These are phyloP conservation scores for Beris morrisii DNA, from an alignment of 2,888 invertebrate genomes.

Conservation along the genomic window DNA sequence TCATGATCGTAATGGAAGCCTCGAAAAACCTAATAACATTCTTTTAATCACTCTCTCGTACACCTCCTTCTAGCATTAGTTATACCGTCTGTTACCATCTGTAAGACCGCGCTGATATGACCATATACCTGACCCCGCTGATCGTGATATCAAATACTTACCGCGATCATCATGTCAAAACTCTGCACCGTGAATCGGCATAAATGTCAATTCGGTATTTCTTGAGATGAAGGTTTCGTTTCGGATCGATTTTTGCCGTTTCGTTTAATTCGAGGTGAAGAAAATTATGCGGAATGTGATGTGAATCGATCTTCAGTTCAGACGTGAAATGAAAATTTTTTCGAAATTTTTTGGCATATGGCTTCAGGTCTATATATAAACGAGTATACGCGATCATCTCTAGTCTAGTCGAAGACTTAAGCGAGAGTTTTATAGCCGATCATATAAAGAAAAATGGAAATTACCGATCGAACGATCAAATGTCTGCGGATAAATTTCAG, in stretches of 20 bases:
- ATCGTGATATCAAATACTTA: slow-evolving; percentile 21
- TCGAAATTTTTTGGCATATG: slow-evolving; percentile 16
- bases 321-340: no score
- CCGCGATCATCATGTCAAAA: slow-evolving; percentile 33
- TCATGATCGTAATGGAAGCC: slow-evolving; percentile 27
- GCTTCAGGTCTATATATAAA: slow-evolving; percentile 15
- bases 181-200: slow-evolving; percentile 33
- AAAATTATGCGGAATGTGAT: no score
- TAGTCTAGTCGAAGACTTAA: no score
- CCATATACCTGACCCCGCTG: no score
- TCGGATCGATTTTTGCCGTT: no score
- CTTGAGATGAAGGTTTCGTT: neutral
- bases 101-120: no score
- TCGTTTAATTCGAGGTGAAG: no score
- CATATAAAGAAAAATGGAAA: neutral
- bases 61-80: no score
- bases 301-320: no score
- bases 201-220: slow-evolving; percentile 31
- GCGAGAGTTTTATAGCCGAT: neutral
- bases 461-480: neutral
- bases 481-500: neutral
- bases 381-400: no score
- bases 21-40: slow-evolving; percentile 28
- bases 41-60: slow-evolving; percentile 2
- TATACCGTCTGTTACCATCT: no score